Evolutionary conservation across 1,140 invertebrate species (phyloP), one percentile per base, ranked within the genome.

Genomic region (Gerris buenoi): DNA sequence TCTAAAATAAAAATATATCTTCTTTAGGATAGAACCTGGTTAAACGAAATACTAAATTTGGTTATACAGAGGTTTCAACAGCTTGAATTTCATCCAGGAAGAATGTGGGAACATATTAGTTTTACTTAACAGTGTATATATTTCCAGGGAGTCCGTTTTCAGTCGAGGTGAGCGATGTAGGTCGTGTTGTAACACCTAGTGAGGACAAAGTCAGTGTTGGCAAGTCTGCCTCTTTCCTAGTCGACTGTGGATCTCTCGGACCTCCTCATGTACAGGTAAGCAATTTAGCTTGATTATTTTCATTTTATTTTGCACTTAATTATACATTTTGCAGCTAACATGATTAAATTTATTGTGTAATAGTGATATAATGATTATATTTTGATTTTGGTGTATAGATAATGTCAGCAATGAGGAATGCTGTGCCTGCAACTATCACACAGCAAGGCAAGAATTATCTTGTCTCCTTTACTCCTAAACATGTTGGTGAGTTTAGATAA

Each of bases 121-220:
- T n/a, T n/a, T 25, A 61, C 25, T 61, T 10, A 61, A 61, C 5
- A 10, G n/a, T 61, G 22, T 61, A 25, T 63, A 14, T 2, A 2
- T 63, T 71, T 70, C 58, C 65, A 78, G 82, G 81, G 69, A 87
- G 85, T 67, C 88, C 88, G 0, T 90, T 90, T 72, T 85, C 81
- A 29, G 90, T 89, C 71, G 80, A 85, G 22, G 84, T 89, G 69
- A 76, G 80, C 67, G 84, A 85, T 64, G 89, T 90, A 1, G 87
- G 88, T 2, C 81, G 86, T n/a, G 86, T 93, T 1, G 82, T 88
- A 26, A 74, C 86, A 25, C 83, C 86, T 22, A 88, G 87, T 1
- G 90, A 95, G 71, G 86, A 96, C 75, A 94, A 95, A 78, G 89
- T 97, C n/a, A 88, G 93, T 18, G 90, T 97, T 58, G 88, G 91